Evolutionary conservation across 2,888 invertebrate species (phyloP).

Genomic region (Macropis europaea): DNA sequence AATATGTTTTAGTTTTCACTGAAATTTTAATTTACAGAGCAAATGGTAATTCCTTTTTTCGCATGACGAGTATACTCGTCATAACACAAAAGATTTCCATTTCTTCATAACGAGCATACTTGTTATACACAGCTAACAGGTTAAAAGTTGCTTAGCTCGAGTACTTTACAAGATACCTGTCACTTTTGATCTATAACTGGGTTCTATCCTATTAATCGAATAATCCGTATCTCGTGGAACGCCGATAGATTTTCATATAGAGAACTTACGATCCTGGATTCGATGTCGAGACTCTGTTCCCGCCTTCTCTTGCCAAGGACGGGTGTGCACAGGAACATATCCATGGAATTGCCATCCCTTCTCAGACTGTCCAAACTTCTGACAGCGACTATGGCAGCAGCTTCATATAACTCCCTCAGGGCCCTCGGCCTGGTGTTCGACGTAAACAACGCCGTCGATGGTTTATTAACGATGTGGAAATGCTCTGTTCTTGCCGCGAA

Average conservation of each 20-base stretch:
- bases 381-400: conserved; percentile 86
- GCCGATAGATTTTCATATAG: conserved; percentile 5
- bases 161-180: too few species aligned
- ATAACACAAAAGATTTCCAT: too few species aligned
- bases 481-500: conserved; percentile 91
- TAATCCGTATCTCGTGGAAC: background rate
- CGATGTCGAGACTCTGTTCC: conserved; percentile 90
- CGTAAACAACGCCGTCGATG: conserved; percentile 88
- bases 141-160: too few species aligned
- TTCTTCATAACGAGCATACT: too few species aligned
- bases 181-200: too few species aligned
- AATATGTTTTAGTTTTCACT: too few species aligned
- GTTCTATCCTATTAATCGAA: too few species aligned
- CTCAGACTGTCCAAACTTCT: conserved; percentile 86
- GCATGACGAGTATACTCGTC: too few species aligned
- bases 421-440: conserved; percentile 87
- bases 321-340: conserved; percentile 90
- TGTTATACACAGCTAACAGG: too few species aligned
- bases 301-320: conserved; percentile 87
- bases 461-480: conserved; percentile 86
- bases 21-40: too few species aligned
- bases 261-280: conserved; percentile 91
- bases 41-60: too few species aligned
- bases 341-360: conserved; percentile 84
- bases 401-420: conserved; percentile 89